Evolutionary conservation across 2,113 vertebrate genomes (phyloP).

Genomic region (Tachysurus fulvidraco): DNA sequence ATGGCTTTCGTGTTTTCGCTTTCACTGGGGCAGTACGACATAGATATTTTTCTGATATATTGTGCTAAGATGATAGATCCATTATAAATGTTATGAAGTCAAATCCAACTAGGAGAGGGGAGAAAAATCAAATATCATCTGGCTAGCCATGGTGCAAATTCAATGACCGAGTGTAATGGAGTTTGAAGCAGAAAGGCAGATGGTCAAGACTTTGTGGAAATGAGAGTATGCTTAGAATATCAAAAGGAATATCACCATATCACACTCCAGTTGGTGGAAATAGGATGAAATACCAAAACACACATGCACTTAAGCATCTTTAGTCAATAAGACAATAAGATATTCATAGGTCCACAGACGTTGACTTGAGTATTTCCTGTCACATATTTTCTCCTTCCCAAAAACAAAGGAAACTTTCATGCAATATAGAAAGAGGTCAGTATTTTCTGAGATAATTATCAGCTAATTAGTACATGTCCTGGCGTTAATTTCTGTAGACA

Average conservation of each 20-base stretch:
- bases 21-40: background rate
- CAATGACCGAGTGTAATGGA: slow-evolving; percentile 28
- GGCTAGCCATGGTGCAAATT: slow-evolving; percentile 32
- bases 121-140: slow-evolving; percentile 14
- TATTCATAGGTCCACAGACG: slow-evolving; percentile 18
- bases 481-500: slow-evolving; percentile 9
- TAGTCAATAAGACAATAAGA: slow-evolving; percentile 27
- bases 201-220: slow-evolving; percentile 65
- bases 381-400: slow-evolving; percentile 4
- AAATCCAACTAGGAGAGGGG: background rate
- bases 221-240: slow-evolving; percentile 56
- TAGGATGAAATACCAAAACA: slow-evolving; percentile 38
- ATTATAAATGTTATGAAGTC: background rate
- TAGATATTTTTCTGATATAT: background rate
- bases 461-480: slow-evolving; percentile 37
- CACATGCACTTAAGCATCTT: slow-evolving; percentile 33
- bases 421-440: slow-evolving; percentile 16
- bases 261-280: slow-evolving; percentile 35
- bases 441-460: slow-evolving; percentile 11
- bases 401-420: slow-evolving; percentile 15
- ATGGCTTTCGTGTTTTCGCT: background rate
- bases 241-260: slow-evolving; percentile 34
- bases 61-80: background rate
- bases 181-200: slow-evolving; percentile 56
- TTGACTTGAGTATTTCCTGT: slow-evolving; percentile 22